Base-by-base conservation (phyloP, 2,113 vertebrate genomes). In the Psammodynastes pulverulentus region DNA sequence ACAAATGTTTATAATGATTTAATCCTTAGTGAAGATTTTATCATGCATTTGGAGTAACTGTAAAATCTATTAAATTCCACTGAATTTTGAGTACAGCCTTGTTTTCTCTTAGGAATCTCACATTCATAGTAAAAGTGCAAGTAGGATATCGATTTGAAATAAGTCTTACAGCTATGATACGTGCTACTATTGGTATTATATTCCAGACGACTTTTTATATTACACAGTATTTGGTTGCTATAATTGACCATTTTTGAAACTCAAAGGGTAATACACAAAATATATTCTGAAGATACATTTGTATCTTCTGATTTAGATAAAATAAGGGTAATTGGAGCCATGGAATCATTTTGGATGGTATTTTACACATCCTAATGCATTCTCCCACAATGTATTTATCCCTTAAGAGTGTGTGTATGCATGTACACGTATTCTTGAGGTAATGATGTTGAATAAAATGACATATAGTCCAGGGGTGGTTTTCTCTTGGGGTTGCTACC, bases 11-110 rank as follows among this genome's bases (percentile, higher is more conserved):
- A 1, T 92, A 96, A 89, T 90, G 52, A 94, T 52, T 86, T 89
- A 91, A 53, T 89, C 91, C 94, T 92, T 96, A 96, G 94, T 95
- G 79, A 95, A 91, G 46, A 91, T 93, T 89, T 94, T 92, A 94
- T 94, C 96, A 89, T 96, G 72, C 92, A 94, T 91, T 93, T 93
- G 86, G 86, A 93, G 95, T 96, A 91, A 94, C 39, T 5, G 58
- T 92, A 84, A 94, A 96, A 92, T 93, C 88, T 91, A 87, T 97
- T 96, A 96, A 96, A 95, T 89, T 90, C 93, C 3, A 87, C 17
- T 89, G 39, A 94, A 94, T 86, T 93, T 87, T 85, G 94, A 95
- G 84, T 90, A 43, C 91, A 92, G 90, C 34, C 15, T 6, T 48
- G 6, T 26, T 84, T 54, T 88, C 13, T 87, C 56, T 29, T 79